phyloP scores from a whole-genome alignment of 2,113 vertebrate species.

The Plestiodon gilberti region DNA sequence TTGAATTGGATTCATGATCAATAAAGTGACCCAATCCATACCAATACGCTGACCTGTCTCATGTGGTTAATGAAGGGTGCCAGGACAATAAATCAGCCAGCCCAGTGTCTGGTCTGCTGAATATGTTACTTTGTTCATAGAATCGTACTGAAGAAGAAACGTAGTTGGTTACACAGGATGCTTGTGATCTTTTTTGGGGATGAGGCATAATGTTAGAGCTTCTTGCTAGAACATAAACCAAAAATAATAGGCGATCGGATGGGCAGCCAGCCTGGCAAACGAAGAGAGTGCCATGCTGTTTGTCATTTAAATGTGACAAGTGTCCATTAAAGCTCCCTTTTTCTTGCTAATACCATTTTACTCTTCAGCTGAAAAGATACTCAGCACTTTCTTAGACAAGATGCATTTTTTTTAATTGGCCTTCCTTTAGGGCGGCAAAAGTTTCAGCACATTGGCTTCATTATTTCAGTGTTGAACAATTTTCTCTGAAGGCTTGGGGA shows the following conservation, averaged over 20 bases:
- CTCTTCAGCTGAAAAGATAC: constrained; percentile 3
- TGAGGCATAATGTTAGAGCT: background rate
- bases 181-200: background rate
- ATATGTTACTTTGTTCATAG: background rate
- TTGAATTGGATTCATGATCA: no score
- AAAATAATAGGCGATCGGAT: background rate
- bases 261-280: background rate
- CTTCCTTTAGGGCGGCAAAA: constrained; percentile 1
- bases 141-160: background rate
- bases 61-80: no score
- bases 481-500: background rate
- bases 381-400: constrained; percentile 13
- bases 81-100: background rate
- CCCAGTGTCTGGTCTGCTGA: background rate
- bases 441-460: background rate
- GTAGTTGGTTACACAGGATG: background rate
- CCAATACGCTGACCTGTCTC: no score
- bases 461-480: background rate
- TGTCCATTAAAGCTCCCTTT: background rate
- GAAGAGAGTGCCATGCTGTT: background rate
- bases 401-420: constrained; percentile 18
- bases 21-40: no score
- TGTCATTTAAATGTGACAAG: constrained; percentile 21
- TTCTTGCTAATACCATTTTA: constrained; percentile 16
- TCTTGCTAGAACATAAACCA: background rate